Percentiles rank a stretch among this genome's conserved stretches.
Conservation (phyloP, 2,113 vertebrate species). For the Gnathonemus echidnorhynchus region DNA sequence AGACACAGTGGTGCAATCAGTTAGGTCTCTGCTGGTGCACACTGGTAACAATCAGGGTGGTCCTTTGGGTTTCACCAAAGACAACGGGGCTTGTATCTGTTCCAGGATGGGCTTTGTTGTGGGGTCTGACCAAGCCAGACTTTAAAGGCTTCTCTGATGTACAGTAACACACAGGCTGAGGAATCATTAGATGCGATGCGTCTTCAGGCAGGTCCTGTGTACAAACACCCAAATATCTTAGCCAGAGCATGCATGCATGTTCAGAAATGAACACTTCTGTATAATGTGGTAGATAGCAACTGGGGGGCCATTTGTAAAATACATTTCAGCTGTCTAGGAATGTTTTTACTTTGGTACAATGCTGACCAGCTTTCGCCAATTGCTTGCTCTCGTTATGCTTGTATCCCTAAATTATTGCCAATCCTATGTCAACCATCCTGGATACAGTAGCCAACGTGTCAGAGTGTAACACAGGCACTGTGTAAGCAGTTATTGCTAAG, state of each 20-base stretch:
- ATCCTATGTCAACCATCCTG: background rate
- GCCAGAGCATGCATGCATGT: background rate
- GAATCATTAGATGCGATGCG: background rate
- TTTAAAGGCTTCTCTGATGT: background rate
- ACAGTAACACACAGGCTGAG: background rate
- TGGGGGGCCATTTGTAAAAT: background rate
- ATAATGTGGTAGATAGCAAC: background rate
- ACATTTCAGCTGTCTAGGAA: background rate
- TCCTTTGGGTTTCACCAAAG: background rate
- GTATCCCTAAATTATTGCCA: background rate
- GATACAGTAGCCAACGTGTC: background rate
- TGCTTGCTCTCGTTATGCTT: background rate
- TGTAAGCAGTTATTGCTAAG: background rate
- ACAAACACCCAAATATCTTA: background rate
- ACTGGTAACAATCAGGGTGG: background rate
- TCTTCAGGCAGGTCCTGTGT: background rate
- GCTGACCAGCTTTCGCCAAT: background rate
- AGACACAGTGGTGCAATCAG: background rate
- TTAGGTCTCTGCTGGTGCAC: background rate
- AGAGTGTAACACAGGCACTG: background rate
- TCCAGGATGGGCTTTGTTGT: background rate
- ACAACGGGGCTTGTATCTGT: background rate
- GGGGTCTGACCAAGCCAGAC: background rate
- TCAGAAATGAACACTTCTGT: background rate
- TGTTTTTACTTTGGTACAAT: background rate